Base-by-base conservation (phyloP, 2,113 vertebrate genomes). In the Oceanites oceanicus region DNA sequence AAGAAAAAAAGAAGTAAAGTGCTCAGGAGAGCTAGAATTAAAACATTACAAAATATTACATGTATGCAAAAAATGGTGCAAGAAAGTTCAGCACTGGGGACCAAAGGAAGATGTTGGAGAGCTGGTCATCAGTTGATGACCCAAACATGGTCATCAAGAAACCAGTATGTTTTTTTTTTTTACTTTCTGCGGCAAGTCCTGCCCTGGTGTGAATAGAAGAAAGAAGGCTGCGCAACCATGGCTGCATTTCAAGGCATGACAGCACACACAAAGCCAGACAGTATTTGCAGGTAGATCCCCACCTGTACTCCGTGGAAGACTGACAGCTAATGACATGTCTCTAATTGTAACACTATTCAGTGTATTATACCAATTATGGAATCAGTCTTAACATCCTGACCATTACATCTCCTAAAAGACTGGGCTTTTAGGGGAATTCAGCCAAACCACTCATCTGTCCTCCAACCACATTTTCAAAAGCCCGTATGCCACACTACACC, bases 371-470 rank as follows among this genome's bases (percentile, higher is more conserved):
- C 76, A 75, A 7, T 6, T 18, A 22, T 4, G 23, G 47, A 65
- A 65, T 17, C 22, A 45, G 40, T 11, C 32, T 53, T 9, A 15
- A 62, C 8, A 50, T 26, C 38, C 26, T 90, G 44, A 49, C 22
- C 10, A 1, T 47, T 49, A 0, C 36, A 67, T 6, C 65, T 61
- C 47, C 73, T 30, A n/a, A 32, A 72, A 58, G 21, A 34, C 16
- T 34, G 89, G 88, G 58, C 6, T 97, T 95, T 90, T 97, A 90
- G 94, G 96, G 94, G 91, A 97, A 95, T 97, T 86, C 70, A 95
- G 89, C 49, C 73, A 79, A 92, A 53, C 25, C 14, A 8, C 62
- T 38, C 32, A 5, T 61, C 49, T 63, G n/a, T 36, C 84, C 89
- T 85, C 55, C 62, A 87, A 22, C 18, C 40, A 78, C 40, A 36